Evolutionary conservation across 2,797 vertebrate species (phyloP).

Genomic region (Anguilla megastoma): DNA sequence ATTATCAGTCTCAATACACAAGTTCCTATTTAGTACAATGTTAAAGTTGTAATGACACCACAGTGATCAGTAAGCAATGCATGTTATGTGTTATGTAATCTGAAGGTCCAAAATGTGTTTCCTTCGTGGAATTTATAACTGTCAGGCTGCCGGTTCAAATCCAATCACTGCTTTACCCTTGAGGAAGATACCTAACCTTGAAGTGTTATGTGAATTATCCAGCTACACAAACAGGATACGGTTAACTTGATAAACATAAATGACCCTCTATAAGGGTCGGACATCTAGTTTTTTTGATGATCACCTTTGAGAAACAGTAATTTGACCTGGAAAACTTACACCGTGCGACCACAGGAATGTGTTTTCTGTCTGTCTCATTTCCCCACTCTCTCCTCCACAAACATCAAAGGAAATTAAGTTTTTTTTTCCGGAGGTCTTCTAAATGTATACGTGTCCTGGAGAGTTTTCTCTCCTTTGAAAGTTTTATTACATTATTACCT

Average conservation of each 20-base stretch:
- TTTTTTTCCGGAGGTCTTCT: too few relatives aligned
- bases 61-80: not conserved
- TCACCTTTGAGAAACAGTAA: too few relatives aligned
- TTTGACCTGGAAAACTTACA: too few relatives aligned
- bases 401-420: too few relatives aligned
- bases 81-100: too few relatives aligned
- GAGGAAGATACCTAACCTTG: not conserved
- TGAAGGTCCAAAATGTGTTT: not conserved
- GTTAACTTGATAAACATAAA: not conserved
- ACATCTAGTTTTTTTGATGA: too few relatives aligned
- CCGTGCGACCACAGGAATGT: too few relatives aligned
- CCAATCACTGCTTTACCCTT: not conserved
- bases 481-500: too few relatives aligned
- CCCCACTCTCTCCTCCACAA: too few relatives aligned
- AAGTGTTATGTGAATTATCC: not conserved
- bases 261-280: not conserved
- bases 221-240: not conserved
- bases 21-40: not conserved
- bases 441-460: too few relatives aligned
- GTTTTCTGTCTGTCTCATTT: too few relatives aligned
- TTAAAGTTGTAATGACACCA: not conserved
- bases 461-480: too few relatives aligned
- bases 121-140: not conserved
- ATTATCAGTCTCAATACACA: not conserved
- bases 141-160: not conserved